Evolutionary conservation across 2,797 vertebrate genomes (phyloP).

Genomic region (Melanogrammus aeglefinus): DNA sequence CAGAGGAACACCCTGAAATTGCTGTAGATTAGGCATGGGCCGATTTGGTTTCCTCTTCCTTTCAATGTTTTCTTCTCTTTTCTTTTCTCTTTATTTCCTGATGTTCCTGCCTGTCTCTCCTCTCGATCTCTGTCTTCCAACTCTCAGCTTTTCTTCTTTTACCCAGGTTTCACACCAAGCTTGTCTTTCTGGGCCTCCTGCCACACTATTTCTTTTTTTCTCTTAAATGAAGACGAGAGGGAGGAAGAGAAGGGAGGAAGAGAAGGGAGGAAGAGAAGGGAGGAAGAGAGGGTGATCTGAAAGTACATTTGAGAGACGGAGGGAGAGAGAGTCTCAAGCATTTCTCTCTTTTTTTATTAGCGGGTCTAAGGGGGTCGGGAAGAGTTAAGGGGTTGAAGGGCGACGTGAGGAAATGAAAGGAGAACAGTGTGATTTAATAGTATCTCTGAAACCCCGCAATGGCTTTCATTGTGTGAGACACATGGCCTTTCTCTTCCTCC

Average conservation of each 20-base stretch:
- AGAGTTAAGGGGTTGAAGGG: slow-evolving; percentile 2
- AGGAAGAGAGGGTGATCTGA: not conserved
- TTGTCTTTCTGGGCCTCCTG: not conserved
- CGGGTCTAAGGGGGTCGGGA: not conserved
- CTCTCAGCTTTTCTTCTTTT: not conserved
- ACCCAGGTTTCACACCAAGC: not conserved
- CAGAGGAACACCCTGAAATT: not conserved
- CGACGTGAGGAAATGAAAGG: not conserved
- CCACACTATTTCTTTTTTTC: not conserved
- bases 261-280: not conserved
- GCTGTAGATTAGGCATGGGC: not conserved
- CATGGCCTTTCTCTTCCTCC: not conserved
- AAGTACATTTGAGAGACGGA: not conserved
- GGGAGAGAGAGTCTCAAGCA: not conserved
- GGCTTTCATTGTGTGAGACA: slow-evolving; percentile 2
- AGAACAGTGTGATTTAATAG: slow-evolving; percentile 3
- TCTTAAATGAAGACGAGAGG: not conserved
- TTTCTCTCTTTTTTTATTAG: not conserved
- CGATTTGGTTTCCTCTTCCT: not conserved
- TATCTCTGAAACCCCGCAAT: not conserved
- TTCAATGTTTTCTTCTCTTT: not conserved
- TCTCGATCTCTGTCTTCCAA: not conserved
- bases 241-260: not conserved
- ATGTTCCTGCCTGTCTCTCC: not conserved
- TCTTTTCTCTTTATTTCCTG: not conserved